Evolutionary conservation across 1,140 invertebrate species (phyloP).

Genomic region (Ericerus pela): DNA sequence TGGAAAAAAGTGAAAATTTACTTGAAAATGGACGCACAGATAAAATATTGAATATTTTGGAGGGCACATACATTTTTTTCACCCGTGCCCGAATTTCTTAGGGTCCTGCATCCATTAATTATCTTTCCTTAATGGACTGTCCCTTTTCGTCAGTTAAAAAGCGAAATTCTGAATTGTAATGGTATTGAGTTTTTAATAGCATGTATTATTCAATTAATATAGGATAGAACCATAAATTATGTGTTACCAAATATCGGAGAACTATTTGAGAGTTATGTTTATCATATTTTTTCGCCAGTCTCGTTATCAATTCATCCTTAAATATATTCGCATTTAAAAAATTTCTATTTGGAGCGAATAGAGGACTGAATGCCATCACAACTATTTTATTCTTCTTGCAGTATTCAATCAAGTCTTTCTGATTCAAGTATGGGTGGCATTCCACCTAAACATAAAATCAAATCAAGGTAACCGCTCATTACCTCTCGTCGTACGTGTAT

Average conservation of each 20-base stretch:
- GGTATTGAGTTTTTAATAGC: neutral
- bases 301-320: conserved; percentile 43
- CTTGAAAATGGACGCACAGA: too few relatives aligned
- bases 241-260: conserved; percentile 28
- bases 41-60: too few relatives aligned
- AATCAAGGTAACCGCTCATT: neutral
- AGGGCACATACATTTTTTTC: too few relatives aligned
- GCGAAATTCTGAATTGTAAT: too few relatives aligned
- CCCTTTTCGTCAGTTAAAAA: too few relatives aligned
- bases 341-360: conserved; percentile 48
- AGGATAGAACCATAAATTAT: too few relatives aligned
- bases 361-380: conserved; percentile 63
- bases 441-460: conserved; percentile 43
- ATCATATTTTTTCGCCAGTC: conserved; percentile 48
- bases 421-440: conserved; percentile 70
- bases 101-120: too few relatives aligned
- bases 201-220: conserved; percentile 8
- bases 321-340: conserved; percentile 41
- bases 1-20: too few relatives aligned
- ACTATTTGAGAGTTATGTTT: conserved; percentile 56
- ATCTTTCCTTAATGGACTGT: too few relatives aligned
- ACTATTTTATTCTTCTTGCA: conserved; percentile 47
- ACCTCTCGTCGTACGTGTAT: neutral
- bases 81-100: too few relatives aligned
- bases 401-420: conserved; percentile 55